Conservation (phyloP, 2,888 invertebrate species). For the Malachius bipustulatus region DNA sequence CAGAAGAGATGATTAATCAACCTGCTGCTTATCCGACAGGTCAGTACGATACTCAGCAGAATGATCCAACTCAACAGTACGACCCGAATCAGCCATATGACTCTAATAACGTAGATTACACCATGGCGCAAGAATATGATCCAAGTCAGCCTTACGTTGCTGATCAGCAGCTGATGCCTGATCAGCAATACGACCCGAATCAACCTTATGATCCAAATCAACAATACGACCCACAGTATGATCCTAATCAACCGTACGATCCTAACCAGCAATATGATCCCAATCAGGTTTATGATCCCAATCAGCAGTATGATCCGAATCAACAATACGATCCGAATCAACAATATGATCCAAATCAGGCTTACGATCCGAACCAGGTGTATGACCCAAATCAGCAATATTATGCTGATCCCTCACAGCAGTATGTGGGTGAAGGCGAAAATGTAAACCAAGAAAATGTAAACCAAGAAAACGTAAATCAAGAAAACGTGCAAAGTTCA, state of each 20-base stretch:
- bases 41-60: conserved; percentile 15
- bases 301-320: conserved; percentile 22
- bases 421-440: too few relatives aligned
- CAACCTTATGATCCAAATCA: conserved; percentile 24
- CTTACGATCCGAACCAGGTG: conserved; percentile 18
- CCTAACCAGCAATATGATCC: conserved; percentile 28
- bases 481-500: too few relatives aligned
- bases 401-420: too few relatives aligned
- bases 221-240: conserved; percentile 16
- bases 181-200: conserved; percentile 18
- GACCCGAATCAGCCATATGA: conserved; percentile 24
- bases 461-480: too few relatives aligned
- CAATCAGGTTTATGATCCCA: conserved; percentile 16
- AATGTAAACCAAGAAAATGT: too few relatives aligned
- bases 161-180: conserved; percentile 14
- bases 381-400: conserved; percentile 12
- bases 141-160: conserved; percentile 12
- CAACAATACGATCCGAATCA: conserved; percentile 9
- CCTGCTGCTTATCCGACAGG: too few relatives aligned
- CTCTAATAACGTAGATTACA: conserved; percentile 8
- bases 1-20: too few relatives aligned
- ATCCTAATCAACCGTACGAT: conserved; percentile 22
- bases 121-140: neutral
- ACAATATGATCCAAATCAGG: conserved; percentile 42
- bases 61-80: conserved; percentile 16